These are phyloP conservation scores for Archegozetes longisetosus DNA, from an alignment of 1,140 invertebrate species.

Conservation along the genomic window DNA sequence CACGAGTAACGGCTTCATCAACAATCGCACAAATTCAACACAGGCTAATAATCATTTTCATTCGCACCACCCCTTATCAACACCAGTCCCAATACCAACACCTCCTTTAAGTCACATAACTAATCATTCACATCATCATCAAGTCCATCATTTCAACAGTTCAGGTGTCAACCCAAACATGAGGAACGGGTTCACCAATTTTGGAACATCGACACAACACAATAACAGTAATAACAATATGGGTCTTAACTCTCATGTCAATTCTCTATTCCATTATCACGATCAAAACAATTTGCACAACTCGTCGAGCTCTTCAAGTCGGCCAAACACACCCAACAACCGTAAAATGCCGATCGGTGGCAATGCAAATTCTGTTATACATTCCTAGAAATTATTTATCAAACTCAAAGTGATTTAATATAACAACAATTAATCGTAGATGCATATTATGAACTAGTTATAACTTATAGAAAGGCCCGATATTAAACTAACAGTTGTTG, in stretches of 20 bases:
- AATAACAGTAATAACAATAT: too few relatives aligned
- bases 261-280: not conserved
- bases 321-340: not conserved
- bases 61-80: not conserved
- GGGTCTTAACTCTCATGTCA: too few relatives aligned
- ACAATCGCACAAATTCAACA: not conserved
- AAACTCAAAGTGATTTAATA: too few relatives aligned
- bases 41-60: not conserved
- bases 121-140: not conserved
- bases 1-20: not conserved
- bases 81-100: not conserved
- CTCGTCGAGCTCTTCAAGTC: not conserved
- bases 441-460: too few relatives aligned
- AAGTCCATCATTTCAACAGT: not conserved
- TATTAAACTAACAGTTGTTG: too few relatives aligned
- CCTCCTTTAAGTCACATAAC: not conserved
- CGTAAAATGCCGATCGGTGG: not conserved
- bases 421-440: too few relatives aligned
- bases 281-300: not conserved
- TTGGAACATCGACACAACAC: not conserved
- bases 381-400: too few relatives aligned
- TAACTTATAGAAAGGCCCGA: too few relatives aligned
- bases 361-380: not conserved
- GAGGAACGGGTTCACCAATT: not conserved
- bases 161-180: not conserved